phyloP scores from a whole-genome alignment of 2,888 invertebrate genomes.

The Andrena bucephala region DNA sequence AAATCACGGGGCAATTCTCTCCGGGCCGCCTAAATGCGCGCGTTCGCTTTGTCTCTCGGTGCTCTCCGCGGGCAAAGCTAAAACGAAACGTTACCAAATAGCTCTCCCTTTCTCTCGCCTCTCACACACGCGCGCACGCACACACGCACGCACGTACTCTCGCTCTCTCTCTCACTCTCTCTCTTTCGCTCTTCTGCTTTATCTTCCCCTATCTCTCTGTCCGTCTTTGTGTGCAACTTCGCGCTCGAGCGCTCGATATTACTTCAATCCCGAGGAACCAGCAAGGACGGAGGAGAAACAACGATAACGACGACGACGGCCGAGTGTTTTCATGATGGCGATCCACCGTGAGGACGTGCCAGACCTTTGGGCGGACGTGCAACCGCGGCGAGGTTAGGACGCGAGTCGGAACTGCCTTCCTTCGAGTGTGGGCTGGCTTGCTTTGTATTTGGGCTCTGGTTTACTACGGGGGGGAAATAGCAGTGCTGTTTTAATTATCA shows the following conservation, averaged over 20 bases:
- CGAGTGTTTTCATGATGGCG: slow-evolving; percentile 82
- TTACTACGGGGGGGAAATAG: no score
- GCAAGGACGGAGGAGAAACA: slow-evolving; percentile 77
- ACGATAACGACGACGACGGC: slow-evolving; percentile 70
- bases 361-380: slow-evolving; percentile 66
- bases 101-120: slow-evolving; percentile 44
- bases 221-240: slow-evolving; percentile 49
- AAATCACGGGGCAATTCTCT: slow-evolving; percentile 43
- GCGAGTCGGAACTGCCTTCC: no score
- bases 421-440: no score
- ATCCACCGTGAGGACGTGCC: slow-evolving; percentile 61
- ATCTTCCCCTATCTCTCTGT: background rate
- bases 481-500: no score
- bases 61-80: slow-evolving; percentile 30
- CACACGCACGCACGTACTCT: slow-evolving; percentile 8
- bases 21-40: slow-evolving; percentile 44
- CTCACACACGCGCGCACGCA: background rate
- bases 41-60: slow-evolving; percentile 52
- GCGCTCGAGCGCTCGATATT: slow-evolving; percentile 68
- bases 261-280: slow-evolving; percentile 73
- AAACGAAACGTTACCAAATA: slow-evolving; percentile 61
- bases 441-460: no score
- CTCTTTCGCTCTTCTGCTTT: slow-evolving; percentile 7
- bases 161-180: slow-evolving; percentile 16
- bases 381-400: slow-evolving; percentile 54